These are phyloP conservation scores for Acanthis flammea DNA, from an alignment of 2,797 vertebrate genomes.

Conservation along the genomic window DNA sequence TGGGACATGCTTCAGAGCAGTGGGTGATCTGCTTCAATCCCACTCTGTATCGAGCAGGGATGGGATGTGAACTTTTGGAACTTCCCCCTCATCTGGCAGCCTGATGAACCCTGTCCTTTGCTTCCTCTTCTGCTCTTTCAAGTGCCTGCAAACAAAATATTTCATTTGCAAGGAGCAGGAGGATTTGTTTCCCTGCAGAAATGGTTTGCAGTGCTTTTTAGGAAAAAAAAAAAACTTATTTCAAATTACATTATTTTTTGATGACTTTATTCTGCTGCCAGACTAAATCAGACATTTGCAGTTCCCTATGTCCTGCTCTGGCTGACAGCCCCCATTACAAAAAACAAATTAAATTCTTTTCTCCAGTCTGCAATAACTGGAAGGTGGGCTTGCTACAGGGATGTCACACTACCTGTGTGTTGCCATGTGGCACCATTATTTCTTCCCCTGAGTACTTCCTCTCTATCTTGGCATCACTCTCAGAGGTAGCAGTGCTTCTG, in stretches of 20 bases:
- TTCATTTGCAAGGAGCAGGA: not conserved
- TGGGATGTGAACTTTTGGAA: constrained; percentile 56
- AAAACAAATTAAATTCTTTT: not conserved
- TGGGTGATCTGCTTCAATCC: constrained; percentile 33
- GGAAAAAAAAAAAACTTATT: not conserved
- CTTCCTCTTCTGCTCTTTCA: constrained; percentile 54
- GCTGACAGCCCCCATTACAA: not conserved
- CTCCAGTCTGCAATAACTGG: not conserved
- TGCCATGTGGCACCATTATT: not conserved
- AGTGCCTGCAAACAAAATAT: constrained; percentile 42
- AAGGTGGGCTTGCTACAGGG: not conserved
- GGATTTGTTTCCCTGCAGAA: not conserved
- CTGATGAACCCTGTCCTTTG: constrained; percentile 6
- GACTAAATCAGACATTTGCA: not conserved
- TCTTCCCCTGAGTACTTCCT: not conserved
- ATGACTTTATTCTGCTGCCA: constrained; percentile 35
- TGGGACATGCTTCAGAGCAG: not conserved
- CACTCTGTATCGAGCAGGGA: not conserved
- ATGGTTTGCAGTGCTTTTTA: not conserved
- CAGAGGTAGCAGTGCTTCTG: not conserved
- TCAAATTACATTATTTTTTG: constrained; percentile 2
- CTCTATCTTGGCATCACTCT: not conserved
- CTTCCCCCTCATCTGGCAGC: constrained; percentile 61
- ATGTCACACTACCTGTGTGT: not conserved
- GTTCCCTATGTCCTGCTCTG: not conserved